phyloP scores from a whole-genome alignment of 2,888 invertebrate species.

The Pollenia amentaria region DNA sequence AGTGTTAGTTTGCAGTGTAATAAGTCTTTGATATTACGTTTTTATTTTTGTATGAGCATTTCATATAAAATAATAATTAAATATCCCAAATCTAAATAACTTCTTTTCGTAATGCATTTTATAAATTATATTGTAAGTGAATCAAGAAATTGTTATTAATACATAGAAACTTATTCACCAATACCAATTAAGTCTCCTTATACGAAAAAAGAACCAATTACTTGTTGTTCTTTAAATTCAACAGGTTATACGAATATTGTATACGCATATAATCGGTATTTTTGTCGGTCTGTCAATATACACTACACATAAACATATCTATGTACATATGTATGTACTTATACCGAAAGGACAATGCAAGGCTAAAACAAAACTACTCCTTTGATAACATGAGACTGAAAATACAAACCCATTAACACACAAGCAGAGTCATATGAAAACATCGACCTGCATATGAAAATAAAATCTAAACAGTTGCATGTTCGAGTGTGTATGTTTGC shows the following conservation, averaged over 20 bases:
- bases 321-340: neutral
- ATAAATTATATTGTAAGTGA: too few species aligned
- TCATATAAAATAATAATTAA: too few species aligned
- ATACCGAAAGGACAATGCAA: slow-evolving; percentile 48
- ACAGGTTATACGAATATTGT: slow-evolving; percentile 46
- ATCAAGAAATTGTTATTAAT: too few species aligned
- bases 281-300: neutral
- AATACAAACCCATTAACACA: slow-evolving; percentile 36
- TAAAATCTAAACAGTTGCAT: slow-evolving; percentile 30
- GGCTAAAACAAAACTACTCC: slow-evolving; percentile 49
- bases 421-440: slow-evolving; percentile 42
- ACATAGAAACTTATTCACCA: neutral
- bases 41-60: too few species aligned
- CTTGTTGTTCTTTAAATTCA: neutral
- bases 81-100: too few species aligned
- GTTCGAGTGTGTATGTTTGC: neutral
- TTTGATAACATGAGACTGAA: slow-evolving; percentile 35
- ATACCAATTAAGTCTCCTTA: neutral
- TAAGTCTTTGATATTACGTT: too few species aligned
- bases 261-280: slow-evolving; percentile 42
- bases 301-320: too few species aligned
- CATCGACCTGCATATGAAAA: slow-evolving; percentile 61
- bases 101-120: too few species aligned
- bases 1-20: too few species aligned
- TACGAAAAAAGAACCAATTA: neutral